Base-by-base conservation (phyloP, 2,113 vertebrate genomes). In the Chloebia gouldiae region DNA sequence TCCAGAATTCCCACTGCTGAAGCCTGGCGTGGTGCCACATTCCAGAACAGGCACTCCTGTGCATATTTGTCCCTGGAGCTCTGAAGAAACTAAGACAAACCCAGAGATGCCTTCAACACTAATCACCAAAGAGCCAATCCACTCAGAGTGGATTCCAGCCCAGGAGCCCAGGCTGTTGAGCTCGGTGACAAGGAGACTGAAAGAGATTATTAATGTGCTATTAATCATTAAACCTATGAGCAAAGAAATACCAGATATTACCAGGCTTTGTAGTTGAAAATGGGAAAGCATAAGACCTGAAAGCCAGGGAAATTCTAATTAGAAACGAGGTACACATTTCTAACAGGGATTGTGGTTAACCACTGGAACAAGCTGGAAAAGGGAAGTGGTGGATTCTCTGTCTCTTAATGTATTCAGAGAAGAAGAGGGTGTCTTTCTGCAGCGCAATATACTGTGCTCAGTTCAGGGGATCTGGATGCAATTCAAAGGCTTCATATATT, bases 1-100 rank as follows among this genome's bases (percentile, higher is more conserved):
- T 84, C 44, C 44, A 89, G 60, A 57, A 92, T 81, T 66, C 56
- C 65, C 56, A 11, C 18, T 47, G 68, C 77, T 84, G 73, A 40
- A 69, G 71, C 19, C 63, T 88, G 93, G 60, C 1, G 0, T 35
- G 33, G 39, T 75, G 77, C 78, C 84, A 71, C 0, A 1, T 50
- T 39, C 81, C 72, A 93, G 79, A 93, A 53, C n/a, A 96, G 60
- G 44, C 61, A 56, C 44, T 91, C 70, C 69, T 47, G 78, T 71
- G 78, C 61, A 17, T 30, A 20, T 3, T 10, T 35, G 44, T 44
- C 69, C 64, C 73, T 79, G 73, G 59, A 91, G 70, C 13, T 75
- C 89, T 94, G 84, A 93, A 79, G 65, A 71, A 81, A 79, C 61
- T 69, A 91, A 81, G 87, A 78, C 27, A 95, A 95, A 84, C 65